These are phyloP conservation scores for Lumbricus terrestris DNA, from an alignment of 2,888 invertebrate species.

Conservation along the genomic window DNA sequence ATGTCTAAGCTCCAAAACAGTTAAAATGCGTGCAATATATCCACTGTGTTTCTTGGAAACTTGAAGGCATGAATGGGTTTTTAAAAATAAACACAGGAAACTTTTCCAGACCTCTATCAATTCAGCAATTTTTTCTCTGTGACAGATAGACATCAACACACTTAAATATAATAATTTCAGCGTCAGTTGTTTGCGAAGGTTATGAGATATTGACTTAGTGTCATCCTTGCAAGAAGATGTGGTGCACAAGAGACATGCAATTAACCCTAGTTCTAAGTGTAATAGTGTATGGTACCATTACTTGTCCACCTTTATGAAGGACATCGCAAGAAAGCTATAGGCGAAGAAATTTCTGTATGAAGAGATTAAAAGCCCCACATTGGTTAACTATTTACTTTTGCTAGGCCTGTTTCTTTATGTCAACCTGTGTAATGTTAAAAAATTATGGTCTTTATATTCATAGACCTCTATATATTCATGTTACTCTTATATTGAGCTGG, in stretches of 20 bases:
- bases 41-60: too few species aligned
- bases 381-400: neutral
- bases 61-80: too few species aligned
- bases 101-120: neutral
- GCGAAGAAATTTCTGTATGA: neutral
- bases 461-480: too few species aligned
- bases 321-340: neutral
- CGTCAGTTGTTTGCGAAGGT: neutral
- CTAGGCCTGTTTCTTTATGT: neutral
- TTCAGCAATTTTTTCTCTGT: neutral
- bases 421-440: neutral
- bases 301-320: neutral
- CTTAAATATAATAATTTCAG: neutral
- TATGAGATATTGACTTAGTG: neutral
- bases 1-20: too few species aligned
- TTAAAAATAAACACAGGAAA: too few species aligned
- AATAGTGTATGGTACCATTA: neutral
- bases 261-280: too few species aligned
- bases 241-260: neutral
- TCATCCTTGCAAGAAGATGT: neutral
- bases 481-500: neutral
- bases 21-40: too few species aligned
- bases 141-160: neutral
- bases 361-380: neutral
- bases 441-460: neutral